Percentiles rank a stretch among this genome's conserved stretches.
Conservation (phyloP, 2,113 vertebrate species). For the Corythaixoides concolor region DNA sequence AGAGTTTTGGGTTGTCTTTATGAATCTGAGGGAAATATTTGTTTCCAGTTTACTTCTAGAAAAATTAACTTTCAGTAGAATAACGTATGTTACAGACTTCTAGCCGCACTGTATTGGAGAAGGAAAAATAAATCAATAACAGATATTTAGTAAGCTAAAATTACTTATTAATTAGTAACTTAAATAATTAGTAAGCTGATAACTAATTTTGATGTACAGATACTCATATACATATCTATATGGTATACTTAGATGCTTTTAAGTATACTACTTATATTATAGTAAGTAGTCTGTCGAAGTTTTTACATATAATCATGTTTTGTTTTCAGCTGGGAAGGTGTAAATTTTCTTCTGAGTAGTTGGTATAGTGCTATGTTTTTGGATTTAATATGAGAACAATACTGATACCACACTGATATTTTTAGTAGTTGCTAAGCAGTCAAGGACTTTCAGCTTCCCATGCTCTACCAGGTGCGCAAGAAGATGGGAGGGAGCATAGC, state of each 20-base stretch:
- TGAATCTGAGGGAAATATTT: neutral
- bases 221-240: neutral
- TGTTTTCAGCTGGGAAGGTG: too few relatives aligned
- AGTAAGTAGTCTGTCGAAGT: neutral
- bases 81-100: neutral
- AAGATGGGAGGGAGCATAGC: too few relatives aligned
- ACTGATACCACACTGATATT: too few relatives aligned
- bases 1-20: neutral
- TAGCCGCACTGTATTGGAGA: neutral
- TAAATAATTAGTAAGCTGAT: neutral
- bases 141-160: neutral
- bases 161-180: neutral
- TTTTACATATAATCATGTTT: neutral
- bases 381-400: too few relatives aligned
- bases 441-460: too few relatives aligned
- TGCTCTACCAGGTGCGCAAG: too few relatives aligned
- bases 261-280: neutral
- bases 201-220: neutral
- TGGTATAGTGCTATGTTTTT: too few relatives aligned
- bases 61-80: neutral
- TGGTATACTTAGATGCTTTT: neutral
- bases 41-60: neutral
- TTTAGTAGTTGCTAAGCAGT: too few relatives aligned
- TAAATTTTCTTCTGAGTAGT: too few relatives aligned
- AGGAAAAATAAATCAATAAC: neutral